Evolutionary conservation across 2,113 vertebrate species (phyloP).

Genomic region (Pungitius pungitius): DNA sequence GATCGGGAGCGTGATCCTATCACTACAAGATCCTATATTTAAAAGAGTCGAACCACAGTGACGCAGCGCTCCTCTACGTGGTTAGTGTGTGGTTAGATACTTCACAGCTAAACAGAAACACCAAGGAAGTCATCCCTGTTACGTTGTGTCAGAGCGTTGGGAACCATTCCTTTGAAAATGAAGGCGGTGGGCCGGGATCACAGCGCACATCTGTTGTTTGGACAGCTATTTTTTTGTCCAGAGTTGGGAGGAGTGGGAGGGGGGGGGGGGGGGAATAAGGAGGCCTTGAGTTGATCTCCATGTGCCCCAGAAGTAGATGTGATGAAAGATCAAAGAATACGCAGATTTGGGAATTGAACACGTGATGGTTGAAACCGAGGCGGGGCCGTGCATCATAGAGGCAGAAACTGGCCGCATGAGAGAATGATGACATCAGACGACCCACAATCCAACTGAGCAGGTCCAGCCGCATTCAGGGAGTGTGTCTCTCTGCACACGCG

Average conservation of each 20-base stretch:
- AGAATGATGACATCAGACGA: constrained; percentile 76
- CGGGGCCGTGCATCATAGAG: constrained; percentile 18
- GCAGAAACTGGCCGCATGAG: constrained; percentile 72
- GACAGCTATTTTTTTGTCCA: constrained; percentile 30
- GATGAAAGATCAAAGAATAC: constrained; percentile 56
- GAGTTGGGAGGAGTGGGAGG: constrained; percentile 23
- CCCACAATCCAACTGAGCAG: constrained; percentile 71
- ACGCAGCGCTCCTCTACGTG: too few relatives aligned
- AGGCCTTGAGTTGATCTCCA: constrained; percentile 20
- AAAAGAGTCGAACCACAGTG: constrained; percentile 9
- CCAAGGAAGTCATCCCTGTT: constrained; percentile 27
- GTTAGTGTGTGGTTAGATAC: too few relatives aligned
- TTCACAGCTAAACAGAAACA: constrained; percentile 7
- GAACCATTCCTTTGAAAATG: constrained; percentile 47
- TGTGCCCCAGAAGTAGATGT: constrained; percentile 31
- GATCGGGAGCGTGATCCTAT: neutral
- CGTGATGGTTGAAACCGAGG: constrained; percentile 55
- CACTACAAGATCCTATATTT: too few relatives aligned
- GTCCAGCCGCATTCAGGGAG: constrained; percentile 64
- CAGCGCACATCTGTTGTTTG: constrained; percentile 66
- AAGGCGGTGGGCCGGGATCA: constrained; percentile 49
- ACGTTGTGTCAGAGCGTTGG: constrained; percentile 34
- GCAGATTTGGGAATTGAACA: constrained; percentile 36
- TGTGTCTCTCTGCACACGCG: neutral
- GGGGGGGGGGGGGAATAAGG: neutral